Evolutionary conservation across 2,797 vertebrate species (phyloP).

Genomic region (Aldrovandia affinis): DNA sequence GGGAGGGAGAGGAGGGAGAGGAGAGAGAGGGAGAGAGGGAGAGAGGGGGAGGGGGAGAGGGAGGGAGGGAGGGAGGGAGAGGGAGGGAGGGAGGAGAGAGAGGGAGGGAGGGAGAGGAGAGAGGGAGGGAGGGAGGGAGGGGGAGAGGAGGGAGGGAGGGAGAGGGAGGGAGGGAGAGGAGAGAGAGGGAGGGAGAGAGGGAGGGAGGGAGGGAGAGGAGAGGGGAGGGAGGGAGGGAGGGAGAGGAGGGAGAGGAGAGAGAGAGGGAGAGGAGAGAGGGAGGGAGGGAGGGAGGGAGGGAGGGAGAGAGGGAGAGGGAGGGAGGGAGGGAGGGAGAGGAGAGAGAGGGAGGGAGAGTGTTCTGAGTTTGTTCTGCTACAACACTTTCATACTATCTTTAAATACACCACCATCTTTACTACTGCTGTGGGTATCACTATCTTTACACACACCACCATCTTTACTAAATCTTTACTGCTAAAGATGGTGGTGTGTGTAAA

Average conservation of each 20-base stretch:
- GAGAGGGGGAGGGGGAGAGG: no score
- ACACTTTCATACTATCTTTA: no score
- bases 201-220: neutral
- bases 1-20: no score
- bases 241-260: no score
- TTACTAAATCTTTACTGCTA: no score
- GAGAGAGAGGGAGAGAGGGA: neutral
- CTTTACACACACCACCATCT: no score
- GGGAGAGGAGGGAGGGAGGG: neutral
- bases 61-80: neutral
- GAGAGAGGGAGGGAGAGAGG: neutral
- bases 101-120: no score
- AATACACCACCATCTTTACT: no score
- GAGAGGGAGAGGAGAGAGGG: neutral
- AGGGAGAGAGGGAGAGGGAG: neutral
- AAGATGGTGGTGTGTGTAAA: no score
- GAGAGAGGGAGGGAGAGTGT: no score
- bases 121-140: neutral
- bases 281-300: slow-evolving; percentile 4
- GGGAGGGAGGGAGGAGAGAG: neutral
- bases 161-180: neutral
- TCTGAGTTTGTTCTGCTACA: no score
- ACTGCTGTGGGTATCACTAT: no score
- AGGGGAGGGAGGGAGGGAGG: neutral
- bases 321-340: slow-evolving; percentile 7